Conservation (phyloP, 2,888 invertebrate species). For the Parnassius apollo region DNA sequence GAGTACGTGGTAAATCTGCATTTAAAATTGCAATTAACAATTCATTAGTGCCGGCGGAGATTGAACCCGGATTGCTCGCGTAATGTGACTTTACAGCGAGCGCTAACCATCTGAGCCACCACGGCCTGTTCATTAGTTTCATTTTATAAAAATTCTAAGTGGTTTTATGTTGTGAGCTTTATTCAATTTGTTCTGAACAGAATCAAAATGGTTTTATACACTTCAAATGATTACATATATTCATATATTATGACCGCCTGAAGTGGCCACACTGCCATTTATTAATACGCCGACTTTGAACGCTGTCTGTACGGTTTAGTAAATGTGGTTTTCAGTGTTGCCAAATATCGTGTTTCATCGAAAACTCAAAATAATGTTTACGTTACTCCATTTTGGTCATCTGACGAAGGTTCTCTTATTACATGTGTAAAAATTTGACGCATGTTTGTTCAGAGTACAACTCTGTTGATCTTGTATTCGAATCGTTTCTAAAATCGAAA, state of each 20-base stretch:
- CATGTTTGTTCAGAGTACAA: too few species aligned
- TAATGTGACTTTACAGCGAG: too few species aligned
- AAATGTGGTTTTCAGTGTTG: slow-evolving; percentile 1
- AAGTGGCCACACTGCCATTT: background rate
- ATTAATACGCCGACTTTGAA: background rate
- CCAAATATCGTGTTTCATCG: slow-evolving; percentile 4
- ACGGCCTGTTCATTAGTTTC: too few species aligned
- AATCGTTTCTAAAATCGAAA: too few species aligned
- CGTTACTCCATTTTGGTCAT: background rate
- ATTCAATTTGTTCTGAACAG: background rate
- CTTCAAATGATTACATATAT: background rate
- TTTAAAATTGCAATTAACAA: too few species aligned
- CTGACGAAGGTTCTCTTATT: slow-evolving; percentile 10
- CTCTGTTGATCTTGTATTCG: too few species aligned
- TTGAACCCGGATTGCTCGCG: too few species aligned
- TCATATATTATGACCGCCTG: background rate
- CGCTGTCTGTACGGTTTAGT: slow-evolving; percentile 1
- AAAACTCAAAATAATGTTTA: background rate
- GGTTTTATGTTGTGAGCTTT: background rate
- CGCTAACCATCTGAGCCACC: too few species aligned
- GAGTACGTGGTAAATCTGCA: too few species aligned
- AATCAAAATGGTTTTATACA: background rate
- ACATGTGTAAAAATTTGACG: background rate
- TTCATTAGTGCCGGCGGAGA: too few species aligned
- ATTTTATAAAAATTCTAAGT: too few species aligned